A percentile compares a stretch with the other conserved stretches of the same genome.
phyloP scores from a whole-genome alignment of 2,113 vertebrate species.

The Macrotus californicus region DNA sequence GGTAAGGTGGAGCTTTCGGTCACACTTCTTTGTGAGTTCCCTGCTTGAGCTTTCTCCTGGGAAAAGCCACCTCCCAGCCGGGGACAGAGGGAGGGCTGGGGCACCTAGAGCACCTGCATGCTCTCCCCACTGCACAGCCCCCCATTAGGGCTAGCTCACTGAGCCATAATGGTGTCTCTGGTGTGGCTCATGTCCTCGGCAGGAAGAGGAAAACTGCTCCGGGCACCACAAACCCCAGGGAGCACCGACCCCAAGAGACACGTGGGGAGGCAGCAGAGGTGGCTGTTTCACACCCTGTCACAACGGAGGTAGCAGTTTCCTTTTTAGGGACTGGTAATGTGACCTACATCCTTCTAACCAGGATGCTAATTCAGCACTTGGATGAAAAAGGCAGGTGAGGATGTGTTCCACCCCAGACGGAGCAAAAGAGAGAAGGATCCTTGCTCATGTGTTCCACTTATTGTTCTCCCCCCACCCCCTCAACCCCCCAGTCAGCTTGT shows the following conservation, averaged over 20 bases:
- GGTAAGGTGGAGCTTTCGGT: background rate
- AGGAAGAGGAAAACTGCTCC: background rate
- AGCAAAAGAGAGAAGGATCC: background rate
- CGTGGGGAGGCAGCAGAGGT: background rate
- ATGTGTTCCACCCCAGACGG: background rate
- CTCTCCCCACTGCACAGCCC: accelerated
- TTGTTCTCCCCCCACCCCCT: background rate
- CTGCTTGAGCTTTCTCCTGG: background rate
- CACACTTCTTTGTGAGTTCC: background rate
- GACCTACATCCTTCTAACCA: constrained; percentile 49
- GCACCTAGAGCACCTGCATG: accelerated
- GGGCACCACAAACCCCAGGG: background rate
- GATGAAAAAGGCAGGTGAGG: background rate
- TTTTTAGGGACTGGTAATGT: constrained; percentile 17
- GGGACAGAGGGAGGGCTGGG: background rate
- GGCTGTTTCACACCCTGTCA: background rate
- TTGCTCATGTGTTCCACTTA: accelerated
- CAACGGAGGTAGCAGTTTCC: constrained; percentile 26
- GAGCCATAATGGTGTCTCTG: background rate
- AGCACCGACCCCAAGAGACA: background rate
- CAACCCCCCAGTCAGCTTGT: background rate
- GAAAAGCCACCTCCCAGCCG: background rate
- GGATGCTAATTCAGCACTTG: constrained; percentile 35
- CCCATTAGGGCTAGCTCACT: background rate
- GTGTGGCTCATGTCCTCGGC: background rate